Conservation (phyloP, 2,888 invertebrate species). For the Ischnus inquisitorius region DNA sequence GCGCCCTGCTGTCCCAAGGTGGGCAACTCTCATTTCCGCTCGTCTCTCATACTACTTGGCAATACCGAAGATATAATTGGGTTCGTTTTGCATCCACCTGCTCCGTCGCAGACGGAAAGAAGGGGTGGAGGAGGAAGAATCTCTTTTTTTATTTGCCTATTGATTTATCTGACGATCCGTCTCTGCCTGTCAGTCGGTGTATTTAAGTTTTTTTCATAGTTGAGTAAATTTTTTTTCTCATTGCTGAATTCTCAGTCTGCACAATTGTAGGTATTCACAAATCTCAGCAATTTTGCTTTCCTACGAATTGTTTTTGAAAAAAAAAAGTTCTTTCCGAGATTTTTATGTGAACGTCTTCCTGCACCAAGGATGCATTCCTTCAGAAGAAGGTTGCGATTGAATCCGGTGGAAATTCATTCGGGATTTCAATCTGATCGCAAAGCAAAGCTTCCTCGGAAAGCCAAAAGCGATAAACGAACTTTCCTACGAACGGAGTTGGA, state of each 20-base stretch:
- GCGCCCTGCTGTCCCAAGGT: conserved; percentile 1
- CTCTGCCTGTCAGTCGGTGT: not conserved
- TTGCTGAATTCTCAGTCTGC: not conserved
- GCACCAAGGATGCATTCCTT: too few relatives aligned
- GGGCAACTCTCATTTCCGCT: conserved; percentile 42
- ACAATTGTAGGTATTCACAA: not conserved
- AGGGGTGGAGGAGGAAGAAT: conserved; percentile 15
- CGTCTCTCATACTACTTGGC: conserved; percentile 29
- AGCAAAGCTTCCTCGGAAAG: too few relatives aligned
- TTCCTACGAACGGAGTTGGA: too few relatives aligned
- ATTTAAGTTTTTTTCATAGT: not conserved
- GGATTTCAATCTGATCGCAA: too few relatives aligned
- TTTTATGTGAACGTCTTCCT: too few relatives aligned
- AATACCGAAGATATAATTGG: conserved; percentile 54
- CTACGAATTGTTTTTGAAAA: not conserved
- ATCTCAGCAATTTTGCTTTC: not conserved
- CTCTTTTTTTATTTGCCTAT: conserved; percentile 17
- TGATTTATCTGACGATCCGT: conserved; percentile 30
- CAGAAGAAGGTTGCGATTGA: too few relatives aligned
- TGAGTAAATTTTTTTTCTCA: not conserved
- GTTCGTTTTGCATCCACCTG: conserved; percentile 61
- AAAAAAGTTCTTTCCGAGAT: too few relatives aligned
- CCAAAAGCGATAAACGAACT: too few relatives aligned
- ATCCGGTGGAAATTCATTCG: too few relatives aligned
- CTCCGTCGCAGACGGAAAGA: conserved; percentile 28